Evolutionary conservation across 1,140 invertebrate species (phyloP).

Genomic region (Pantala flavescens): DNA sequence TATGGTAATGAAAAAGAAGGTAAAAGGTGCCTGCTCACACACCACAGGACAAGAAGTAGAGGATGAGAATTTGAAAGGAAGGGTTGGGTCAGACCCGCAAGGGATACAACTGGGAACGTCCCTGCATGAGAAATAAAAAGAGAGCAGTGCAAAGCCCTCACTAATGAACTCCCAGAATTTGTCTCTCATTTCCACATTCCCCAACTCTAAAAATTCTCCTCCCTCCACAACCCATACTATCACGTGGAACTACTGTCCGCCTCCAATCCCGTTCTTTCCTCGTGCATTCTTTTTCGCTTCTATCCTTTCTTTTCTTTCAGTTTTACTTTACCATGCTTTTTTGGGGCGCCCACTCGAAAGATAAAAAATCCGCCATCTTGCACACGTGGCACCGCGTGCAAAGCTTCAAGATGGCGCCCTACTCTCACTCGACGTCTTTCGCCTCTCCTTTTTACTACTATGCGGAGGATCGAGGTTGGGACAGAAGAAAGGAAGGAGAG

Average conservation of each 20-base stretch:
- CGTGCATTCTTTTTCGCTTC: not conserved
- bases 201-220: not conserved
- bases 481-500: not conserved
- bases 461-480: not conserved
- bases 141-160: not conserved
- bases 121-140: not conserved
- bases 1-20: not conserved
- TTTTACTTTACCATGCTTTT: not conserved
- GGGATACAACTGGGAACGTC: not conserved
- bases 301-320: not conserved
- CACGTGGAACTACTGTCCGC: not conserved
- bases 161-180: constrained; percentile 6
- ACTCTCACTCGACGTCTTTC: not conserved
- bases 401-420: too few relatives aligned
- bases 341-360: not conserved
- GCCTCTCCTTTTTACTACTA: not conserved
- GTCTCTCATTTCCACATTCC: not conserved
- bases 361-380: too few relatives aligned
- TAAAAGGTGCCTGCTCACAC: not conserved
- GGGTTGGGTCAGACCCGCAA: not conserved
- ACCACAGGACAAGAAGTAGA: not conserved
- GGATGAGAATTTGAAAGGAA: not conserved
- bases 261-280: not conserved
- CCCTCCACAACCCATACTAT: not conserved
- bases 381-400: too few relatives aligned